phyloP scores from a whole-genome alignment of 1,140 invertebrate species.

The Monochamus saltuarius region DNA sequence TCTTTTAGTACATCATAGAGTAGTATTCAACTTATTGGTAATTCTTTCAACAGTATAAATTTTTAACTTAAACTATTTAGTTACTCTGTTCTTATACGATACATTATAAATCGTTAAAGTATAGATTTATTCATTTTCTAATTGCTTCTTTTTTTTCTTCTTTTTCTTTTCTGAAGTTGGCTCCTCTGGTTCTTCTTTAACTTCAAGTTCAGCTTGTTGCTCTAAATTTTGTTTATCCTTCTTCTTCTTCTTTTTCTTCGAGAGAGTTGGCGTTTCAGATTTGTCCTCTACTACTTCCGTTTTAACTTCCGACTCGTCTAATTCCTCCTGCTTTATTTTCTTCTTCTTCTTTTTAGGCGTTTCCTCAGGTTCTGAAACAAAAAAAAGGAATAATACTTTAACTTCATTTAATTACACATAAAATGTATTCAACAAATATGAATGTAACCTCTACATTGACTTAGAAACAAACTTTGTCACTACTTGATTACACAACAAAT shows the following conservation, averaged over 20 bases:
- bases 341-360: conserved; percentile 38
- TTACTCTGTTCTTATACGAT: too few species aligned
- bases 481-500: too few species aligned
- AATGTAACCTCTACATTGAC: background rate
- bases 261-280: conserved; percentile 20
- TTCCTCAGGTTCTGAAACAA: conserved; percentile 25
- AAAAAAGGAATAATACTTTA: background rate
- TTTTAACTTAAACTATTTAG: too few species aligned
- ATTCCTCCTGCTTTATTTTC: conserved; percentile 29
- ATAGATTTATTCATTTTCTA: conserved; percentile 2
- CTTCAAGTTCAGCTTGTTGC: conserved; percentile 26
- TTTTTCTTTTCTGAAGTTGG: conserved; percentile 52
- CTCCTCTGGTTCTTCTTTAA: conserved; percentile 31
- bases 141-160: conserved; percentile 46
- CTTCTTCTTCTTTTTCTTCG: conserved; percentile 47
- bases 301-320: conserved; percentile 24
- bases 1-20: too few species aligned
- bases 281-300: conserved; percentile 34
- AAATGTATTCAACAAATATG: too few species aligned
- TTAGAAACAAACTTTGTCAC: too few species aligned
- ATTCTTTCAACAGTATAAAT: too few species aligned
- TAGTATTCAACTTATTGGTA: too few species aligned
- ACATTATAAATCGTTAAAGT: background rate
- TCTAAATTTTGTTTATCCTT: conserved; percentile 30
- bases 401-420: too few species aligned